These are phyloP conservation scores for Cephalotes varians DNA, from an alignment of 2,888 invertebrate genomes.

Conservation along the genomic window DNA sequence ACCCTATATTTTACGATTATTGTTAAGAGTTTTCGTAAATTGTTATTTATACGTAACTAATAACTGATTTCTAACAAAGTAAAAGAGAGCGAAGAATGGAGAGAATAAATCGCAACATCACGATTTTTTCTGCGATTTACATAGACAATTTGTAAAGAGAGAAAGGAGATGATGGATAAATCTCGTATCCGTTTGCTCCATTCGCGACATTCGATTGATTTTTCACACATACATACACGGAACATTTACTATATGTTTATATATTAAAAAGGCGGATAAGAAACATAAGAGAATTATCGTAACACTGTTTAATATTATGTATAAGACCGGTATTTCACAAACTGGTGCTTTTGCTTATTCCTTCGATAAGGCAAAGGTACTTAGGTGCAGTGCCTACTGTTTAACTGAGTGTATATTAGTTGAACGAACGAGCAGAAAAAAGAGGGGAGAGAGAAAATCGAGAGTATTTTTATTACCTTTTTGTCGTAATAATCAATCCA, in stretches of 20 bases:
- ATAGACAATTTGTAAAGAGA: constrained; percentile 29
- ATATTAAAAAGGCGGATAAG: constrained; percentile 11
- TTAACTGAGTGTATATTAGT: constrained; percentile 74
- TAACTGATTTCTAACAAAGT: constrained; percentile 34
- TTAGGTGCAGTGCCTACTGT: constrained; percentile 79
- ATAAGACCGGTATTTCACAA: constrained; percentile 65
- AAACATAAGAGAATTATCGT: constrained; percentile 30
- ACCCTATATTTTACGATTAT: constrained; percentile 68
- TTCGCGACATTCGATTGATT: constrained; percentile 65
- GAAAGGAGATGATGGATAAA: constrained; percentile 12
- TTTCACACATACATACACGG: constrained; percentile 59
- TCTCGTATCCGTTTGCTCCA: constrained; percentile 62
- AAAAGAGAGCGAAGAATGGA: constrained; percentile 22
- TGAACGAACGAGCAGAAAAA: constrained; percentile 66
- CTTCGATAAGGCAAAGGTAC: constrained; percentile 77
- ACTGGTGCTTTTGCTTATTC: constrained; percentile 80
- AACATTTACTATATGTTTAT: constrained; percentile 69
- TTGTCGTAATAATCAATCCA: constrained; percentile 47
- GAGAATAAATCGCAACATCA: constrained; percentile 3
- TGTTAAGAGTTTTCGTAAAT: constrained; percentile 71
- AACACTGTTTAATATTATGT: constrained; percentile 46
- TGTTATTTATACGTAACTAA: constrained; percentile 74
- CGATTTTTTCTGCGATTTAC: constrained; percentile 26
- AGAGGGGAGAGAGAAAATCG: constrained; percentile 45
- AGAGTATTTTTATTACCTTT: constrained; percentile 77